A percentile compares a stretch with the other conserved stretches of the same genome.
Conservation (phyloP, 2,797 vertebrate species). For the Erethizon dorsatum region DNA sequence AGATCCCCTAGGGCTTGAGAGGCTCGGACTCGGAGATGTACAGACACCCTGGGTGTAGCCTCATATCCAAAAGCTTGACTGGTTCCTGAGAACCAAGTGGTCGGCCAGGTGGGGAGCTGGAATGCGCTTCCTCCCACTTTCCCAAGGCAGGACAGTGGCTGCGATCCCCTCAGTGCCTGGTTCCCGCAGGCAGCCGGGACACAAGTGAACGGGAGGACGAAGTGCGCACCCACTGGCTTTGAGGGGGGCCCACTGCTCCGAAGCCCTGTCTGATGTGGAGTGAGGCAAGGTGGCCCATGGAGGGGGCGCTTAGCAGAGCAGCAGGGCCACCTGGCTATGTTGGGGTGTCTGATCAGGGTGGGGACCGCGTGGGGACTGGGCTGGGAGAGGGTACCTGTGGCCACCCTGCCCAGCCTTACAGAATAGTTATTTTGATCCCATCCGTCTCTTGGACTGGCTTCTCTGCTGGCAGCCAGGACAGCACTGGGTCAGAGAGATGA, state of each 20-base stretch:
- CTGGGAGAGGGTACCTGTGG: rapidly evolving
- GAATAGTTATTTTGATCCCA: background rate
- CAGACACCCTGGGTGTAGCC: background rate
- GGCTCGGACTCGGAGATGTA: background rate
- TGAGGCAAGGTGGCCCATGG: background rate
- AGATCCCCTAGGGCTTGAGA: background rate
- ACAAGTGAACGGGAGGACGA: too few relatives aligned
- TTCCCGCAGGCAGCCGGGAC: too few relatives aligned
- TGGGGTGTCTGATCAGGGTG: background rate
- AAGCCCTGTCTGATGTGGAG: background rate
- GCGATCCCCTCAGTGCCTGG: too few relatives aligned
- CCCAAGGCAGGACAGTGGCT: too few relatives aligned
- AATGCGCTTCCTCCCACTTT: too few relatives aligned
- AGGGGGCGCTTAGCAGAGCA: too few relatives aligned
- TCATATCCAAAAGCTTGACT: too few relatives aligned
- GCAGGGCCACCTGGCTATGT: too few relatives aligned
- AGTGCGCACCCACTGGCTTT: too few relatives aligned
- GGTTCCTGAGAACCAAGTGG: too few relatives aligned
- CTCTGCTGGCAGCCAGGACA: background rate
- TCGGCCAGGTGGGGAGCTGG: too few relatives aligned
- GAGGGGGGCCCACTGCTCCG: background rate
- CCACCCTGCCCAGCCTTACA: background rate
- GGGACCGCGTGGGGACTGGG: too few relatives aligned
- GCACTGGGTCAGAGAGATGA: background rate
- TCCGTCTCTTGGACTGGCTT: background rate